A percentile compares a stretch with the other conserved stretches of the same genome.
These are phyloP conservation scores for Lamprotornis superbus DNA, from an alignment of 2,113 vertebrate genomes.

Conservation along the genomic window DNA sequence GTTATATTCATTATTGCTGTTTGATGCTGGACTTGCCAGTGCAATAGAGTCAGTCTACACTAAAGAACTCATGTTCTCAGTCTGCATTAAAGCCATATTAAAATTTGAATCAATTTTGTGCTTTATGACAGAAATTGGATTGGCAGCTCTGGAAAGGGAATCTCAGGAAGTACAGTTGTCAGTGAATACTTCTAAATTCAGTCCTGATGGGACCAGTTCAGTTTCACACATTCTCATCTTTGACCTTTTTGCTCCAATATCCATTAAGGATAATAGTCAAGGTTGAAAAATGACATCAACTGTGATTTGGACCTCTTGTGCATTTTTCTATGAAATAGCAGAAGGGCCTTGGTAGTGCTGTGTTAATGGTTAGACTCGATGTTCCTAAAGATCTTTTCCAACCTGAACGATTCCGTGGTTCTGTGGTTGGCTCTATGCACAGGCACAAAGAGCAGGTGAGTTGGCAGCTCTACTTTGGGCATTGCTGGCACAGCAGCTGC, in stretches of 20 bases:
- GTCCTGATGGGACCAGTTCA: neutral
- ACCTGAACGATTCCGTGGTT: rapidly evolving
- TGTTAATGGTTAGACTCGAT: neutral
- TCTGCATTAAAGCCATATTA: neutral
- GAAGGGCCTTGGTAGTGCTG: neutral
- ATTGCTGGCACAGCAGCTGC: neutral
- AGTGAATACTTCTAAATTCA: neutral
- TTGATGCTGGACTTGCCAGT: neutral
- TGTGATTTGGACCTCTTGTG: neutral
- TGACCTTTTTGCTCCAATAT: neutral
- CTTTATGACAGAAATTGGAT: neutral
- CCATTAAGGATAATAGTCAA: neutral
- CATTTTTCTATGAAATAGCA: neutral
- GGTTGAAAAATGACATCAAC: neutral
- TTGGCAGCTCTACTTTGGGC: neutral
- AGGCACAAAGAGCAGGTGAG: neutral
- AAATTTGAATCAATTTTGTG: neutral
- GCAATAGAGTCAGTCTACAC: neutral
- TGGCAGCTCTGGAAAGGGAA: neutral
- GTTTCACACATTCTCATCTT: neutral
- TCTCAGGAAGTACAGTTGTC: neutral
- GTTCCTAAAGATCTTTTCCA: neutral
- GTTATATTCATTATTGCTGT: neutral
- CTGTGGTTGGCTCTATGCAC: neutral
- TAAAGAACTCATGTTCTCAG: neutral